Percentiles rank a stretch among this genome's conserved stretches.
Evolutionary conservation across 2,113 vertebrate genomes (phyloP).

Genomic region (Caranx ignobilis): DNA sequence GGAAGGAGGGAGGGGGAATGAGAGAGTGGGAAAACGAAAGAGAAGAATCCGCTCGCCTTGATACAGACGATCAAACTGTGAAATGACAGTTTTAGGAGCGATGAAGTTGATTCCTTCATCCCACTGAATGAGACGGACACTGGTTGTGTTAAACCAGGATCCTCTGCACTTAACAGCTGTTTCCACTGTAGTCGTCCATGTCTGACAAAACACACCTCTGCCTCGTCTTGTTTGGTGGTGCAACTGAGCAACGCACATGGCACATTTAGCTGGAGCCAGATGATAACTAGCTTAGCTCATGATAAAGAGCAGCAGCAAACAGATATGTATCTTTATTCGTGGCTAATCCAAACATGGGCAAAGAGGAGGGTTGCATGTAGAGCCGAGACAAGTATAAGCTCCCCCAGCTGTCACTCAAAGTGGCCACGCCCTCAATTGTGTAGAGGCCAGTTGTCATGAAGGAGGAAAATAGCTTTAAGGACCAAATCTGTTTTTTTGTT

Average conservation of each 20-base stretch:
- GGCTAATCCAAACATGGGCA: no score
- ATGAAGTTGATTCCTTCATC: conserved; percentile 76
- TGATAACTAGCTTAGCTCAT: neutral
- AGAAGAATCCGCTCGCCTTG: conserved; percentile 68
- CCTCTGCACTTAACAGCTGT: conserved; percentile 30
- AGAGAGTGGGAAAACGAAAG: conserved; percentile 32
- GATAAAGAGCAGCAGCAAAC: neutral
- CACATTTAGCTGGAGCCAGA: neutral
- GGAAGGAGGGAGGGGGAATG: conserved; percentile 54
- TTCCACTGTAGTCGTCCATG: neutral
- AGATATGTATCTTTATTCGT: neutral
- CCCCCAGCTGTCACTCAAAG: no score
- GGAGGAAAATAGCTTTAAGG: no score
- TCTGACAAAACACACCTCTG: conserved; percentile 17
- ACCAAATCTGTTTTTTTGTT: no score
- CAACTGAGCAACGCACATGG: neutral
- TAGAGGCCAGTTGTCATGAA: no score
- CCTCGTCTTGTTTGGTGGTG: neutral
- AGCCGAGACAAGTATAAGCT: no score
- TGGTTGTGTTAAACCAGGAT: conserved; percentile 57
- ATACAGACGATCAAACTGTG: conserved; percentile 84
- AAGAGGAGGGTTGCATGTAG: no score
- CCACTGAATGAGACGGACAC: conserved; percentile 41
- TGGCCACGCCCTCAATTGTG: no score
- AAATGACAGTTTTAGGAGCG: conserved; percentile 76